Evolutionary conservation across 2,797 vertebrate genomes (phyloP).

Genomic region (Danio tinwini): DNA sequence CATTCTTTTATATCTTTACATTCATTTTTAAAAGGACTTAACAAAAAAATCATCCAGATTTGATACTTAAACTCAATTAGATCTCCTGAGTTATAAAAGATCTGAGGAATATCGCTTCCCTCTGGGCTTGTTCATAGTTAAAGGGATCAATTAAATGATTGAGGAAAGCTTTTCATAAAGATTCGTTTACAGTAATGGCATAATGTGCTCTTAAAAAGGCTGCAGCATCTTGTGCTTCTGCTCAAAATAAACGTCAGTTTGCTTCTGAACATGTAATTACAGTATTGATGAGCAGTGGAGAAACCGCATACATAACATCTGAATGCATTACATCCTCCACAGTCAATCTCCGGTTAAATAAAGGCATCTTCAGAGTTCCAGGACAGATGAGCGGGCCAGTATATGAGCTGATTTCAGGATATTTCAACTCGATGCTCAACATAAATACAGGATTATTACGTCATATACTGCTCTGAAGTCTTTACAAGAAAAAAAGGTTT

Average conservation of each 20-base stretch:
- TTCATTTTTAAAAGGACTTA: background rate
- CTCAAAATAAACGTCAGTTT: background rate
- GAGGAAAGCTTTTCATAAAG: background rate
- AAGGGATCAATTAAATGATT: slow-evolving; percentile 24
- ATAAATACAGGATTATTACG: background rate
- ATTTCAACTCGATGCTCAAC: background rate
- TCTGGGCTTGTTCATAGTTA: slow-evolving; percentile 1
- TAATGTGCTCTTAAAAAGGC: background rate
- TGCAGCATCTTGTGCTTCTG: background rate
- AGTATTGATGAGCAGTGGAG: background rate
- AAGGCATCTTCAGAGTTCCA: background rate
- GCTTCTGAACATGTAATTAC: background rate
- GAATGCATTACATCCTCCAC: background rate
- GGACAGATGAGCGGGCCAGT: background rate
- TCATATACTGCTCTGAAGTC: too few species aligned
- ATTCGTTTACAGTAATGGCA: slow-evolving; percentile 2
- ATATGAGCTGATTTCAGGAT: background rate
- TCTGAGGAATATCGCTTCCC: background rate
- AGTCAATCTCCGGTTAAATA: background rate
- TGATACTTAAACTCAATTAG: background rate
- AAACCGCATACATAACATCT: background rate
- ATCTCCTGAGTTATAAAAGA: background rate
- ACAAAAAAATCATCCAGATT: background rate
- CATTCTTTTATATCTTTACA: background rate
- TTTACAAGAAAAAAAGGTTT: too few species aligned